phyloP scores from a whole-genome alignment of 2,113 vertebrate species.

The Mesitornis unicolor region DNA sequence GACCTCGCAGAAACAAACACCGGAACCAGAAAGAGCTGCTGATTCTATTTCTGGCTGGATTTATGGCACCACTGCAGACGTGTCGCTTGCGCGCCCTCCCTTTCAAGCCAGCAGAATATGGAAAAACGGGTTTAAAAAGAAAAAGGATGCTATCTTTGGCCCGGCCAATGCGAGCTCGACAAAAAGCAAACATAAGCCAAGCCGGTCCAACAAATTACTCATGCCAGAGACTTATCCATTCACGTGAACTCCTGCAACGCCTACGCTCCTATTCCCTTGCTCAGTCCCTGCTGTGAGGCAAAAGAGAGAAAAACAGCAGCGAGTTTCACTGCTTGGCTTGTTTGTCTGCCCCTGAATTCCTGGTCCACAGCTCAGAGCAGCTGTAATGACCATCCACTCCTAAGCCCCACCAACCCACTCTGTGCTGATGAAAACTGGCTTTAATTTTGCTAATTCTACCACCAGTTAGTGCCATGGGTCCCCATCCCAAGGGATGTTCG shows the following conservation, averaged over 20 bases:
- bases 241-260: constrained; percentile 34
- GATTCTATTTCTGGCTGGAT: constrained; percentile 41
- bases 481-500: neutral
- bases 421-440: neutral
- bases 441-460: neutral
- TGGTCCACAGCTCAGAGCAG: constrained; percentile 9
- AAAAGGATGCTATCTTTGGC: constrained; percentile 48
- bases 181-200: constrained; percentile 16
- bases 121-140: constrained; percentile 33
- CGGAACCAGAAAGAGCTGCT: constrained; percentile 16
- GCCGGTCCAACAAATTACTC: constrained; percentile 29
- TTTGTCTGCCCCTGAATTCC: neutral
- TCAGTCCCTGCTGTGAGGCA: neutral
- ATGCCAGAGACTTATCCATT: constrained; percentile 16
- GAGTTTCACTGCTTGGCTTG: neutral
- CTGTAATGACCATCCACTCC: neutral
- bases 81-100: neutral
- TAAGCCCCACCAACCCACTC: neutral
- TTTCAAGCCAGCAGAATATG: constrained; percentile 8
- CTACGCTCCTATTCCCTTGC: constrained; percentile 1
- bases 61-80: constrained; percentile 17
- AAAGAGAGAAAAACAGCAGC: constrained; percentile 14
- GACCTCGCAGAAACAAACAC: neutral
- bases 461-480: neutral
- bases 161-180: neutral